Conservation (phyloP, 2,113 vertebrate genomes). For the Sylvietta virens region DNA sequence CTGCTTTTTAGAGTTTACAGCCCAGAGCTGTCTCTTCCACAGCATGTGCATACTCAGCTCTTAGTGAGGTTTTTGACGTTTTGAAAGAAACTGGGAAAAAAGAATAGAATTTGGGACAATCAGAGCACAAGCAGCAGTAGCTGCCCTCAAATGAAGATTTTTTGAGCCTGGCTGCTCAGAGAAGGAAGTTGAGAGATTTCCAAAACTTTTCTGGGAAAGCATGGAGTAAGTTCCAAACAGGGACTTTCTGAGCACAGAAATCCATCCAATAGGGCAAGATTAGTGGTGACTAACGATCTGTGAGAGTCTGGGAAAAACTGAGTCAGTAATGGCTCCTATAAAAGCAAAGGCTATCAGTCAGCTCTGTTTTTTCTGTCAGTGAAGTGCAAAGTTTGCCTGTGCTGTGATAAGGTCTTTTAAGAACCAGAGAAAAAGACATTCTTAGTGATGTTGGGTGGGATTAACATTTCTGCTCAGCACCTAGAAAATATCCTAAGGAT, state of each 20-base stretch:
- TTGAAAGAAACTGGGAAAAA: neutral
- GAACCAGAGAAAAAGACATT: neutral
- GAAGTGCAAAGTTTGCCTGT: neutral
- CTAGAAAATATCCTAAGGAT: neutral
- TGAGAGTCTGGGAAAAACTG: neutral
- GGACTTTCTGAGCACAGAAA: constrained; percentile 35
- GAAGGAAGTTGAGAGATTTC: constrained; percentile 34
- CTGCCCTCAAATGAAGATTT: neutral
- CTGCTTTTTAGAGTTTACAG: neutral
- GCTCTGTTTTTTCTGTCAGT: neutral
- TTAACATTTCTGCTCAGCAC: neutral
- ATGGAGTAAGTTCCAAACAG: constrained; percentile 2
- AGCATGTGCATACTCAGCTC: neutral
- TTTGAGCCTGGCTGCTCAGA: neutral
- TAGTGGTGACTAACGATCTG: neutral
- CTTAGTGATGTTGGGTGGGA: neutral
- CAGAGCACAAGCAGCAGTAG: neutral
- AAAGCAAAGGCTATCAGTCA: neutral
- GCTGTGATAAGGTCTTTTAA: neutral
- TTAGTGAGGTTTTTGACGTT: neutral
- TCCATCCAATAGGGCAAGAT: neutral
- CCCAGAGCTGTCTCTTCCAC: neutral
- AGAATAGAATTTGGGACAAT: neutral
- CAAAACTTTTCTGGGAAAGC: constrained; percentile 36
- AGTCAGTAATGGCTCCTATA: neutral